Conservation (phyloP, 1,140 invertebrate species). For the Oedothorax gibbosus region DNA sequence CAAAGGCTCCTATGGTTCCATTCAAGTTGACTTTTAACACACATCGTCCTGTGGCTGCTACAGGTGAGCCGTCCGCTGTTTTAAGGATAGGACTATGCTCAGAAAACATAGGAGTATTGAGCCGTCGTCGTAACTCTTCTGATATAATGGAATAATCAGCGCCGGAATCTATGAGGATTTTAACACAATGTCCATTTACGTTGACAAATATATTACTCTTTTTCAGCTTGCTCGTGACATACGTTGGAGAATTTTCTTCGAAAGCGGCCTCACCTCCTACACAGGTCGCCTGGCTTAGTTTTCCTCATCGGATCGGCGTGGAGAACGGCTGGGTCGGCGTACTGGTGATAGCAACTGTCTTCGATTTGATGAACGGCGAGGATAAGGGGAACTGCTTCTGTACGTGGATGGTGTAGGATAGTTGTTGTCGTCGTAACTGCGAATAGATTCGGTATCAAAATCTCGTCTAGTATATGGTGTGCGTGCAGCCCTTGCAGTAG, state of each 20-base stretch:
- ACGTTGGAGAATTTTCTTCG: neutral
- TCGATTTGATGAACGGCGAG: neutral
- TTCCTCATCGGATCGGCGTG: slow-evolving; percentile 1
- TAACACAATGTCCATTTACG: neutral
- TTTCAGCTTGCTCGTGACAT: neutral
- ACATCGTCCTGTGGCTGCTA: neutral
- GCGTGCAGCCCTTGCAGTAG: neutral
- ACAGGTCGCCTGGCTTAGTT: slow-evolving; percentile 14
- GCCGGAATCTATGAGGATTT: slow-evolving; percentile 1
- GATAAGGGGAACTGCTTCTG: slow-evolving; percentile 3
- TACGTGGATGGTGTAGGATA: neutral
- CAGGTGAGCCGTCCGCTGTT: neutral
- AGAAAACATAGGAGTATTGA: slow-evolving; percentile 12
- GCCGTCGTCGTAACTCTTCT: slow-evolving; percentile 1
- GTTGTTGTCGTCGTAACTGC: neutral
- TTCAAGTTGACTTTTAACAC: slow-evolving; percentile 16
- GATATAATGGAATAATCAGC: slow-evolving; percentile 17
- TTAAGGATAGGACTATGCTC: neutral
- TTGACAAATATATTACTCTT: slow-evolving; percentile 15
- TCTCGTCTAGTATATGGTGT: neutral
- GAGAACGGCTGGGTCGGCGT: neutral
- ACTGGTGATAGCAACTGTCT: neutral
- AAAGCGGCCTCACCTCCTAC: neutral
- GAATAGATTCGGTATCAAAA: neutral
- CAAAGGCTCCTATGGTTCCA: neutral